Conservation (phyloP, 2,113 vertebrate species). For the Varanus salvator region DNA sequence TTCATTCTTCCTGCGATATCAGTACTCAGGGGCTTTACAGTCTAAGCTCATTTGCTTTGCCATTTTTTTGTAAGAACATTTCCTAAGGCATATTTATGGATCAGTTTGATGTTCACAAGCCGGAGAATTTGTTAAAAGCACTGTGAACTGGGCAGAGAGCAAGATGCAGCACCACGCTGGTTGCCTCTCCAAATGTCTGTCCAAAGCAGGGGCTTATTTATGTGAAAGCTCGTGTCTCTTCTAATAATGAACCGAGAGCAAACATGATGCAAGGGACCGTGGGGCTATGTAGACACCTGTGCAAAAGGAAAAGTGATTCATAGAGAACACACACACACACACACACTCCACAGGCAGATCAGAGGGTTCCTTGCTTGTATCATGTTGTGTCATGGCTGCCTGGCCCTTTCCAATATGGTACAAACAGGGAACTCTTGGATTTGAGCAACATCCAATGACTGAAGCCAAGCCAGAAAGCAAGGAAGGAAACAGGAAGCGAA, state of each 20-base stretch:
- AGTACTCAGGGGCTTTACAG: not conserved
- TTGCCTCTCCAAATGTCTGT: not conserved
- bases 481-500: too few species aligned
- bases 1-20: slow-evolving; percentile 11
- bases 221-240: not conserved
- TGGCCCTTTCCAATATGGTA: not conserved
- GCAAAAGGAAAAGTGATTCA: not conserved
- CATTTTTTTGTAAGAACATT: slow-evolving; percentile 29
- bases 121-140: not conserved
- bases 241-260: not conserved
- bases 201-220: not conserved
- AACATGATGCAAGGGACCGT: not conserved
- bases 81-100: slow-evolving; percentile 33
- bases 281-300: not conserved
- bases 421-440: not conserved
- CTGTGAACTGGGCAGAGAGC: not conserved
- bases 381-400: too few species aligned
- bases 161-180: not conserved
- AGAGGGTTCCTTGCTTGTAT: too few species aligned
- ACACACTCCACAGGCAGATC: not conserved
- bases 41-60: slow-evolving; percentile 27
- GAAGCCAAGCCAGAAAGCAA: not conserved
- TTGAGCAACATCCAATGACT: too few species aligned
- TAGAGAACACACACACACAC: not conserved
- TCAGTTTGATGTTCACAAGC: slow-evolving; percentile 7